These are phyloP conservation scores for Etheostoma nigrum DNA, from an alignment of 2,797 vertebrate genomes.

Conservation along the genomic window DNA sequence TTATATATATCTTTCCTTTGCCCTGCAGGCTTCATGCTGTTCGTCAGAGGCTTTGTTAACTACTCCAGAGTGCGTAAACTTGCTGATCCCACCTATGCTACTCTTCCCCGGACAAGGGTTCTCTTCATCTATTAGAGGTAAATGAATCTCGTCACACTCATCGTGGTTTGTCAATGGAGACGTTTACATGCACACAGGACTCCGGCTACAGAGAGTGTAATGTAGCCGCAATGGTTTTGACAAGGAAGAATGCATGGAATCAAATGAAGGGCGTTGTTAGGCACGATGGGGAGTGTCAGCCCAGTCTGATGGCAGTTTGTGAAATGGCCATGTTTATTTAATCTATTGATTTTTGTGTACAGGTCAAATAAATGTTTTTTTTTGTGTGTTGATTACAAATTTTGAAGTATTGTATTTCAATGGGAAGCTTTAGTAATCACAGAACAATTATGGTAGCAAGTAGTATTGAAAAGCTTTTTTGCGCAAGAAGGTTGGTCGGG, in stretches of 20 bases:
- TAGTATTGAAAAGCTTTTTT: too few relatives aligned
- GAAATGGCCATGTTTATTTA: too few relatives aligned
- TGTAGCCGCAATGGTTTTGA: background rate
- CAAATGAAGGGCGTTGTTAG: too few relatives aligned
- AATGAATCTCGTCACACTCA: slow-evolving; percentile 10
- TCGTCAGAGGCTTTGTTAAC: slow-evolving; percentile 98
- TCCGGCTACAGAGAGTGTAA: background rate
- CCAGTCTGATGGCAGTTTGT: too few relatives aligned
- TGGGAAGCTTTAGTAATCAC: too few relatives aligned
- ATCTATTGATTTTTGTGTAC: too few relatives aligned
- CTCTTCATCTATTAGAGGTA: slow-evolving; percentile 99
- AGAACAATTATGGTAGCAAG: too few relatives aligned
- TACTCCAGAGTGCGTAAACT: slow-evolving; percentile 98
- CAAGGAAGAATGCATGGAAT: background rate
- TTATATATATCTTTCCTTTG: slow-evolving; percentile 12
- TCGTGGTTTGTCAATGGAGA: background rate
- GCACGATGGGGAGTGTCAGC: too few relatives aligned
- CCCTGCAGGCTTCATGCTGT: slow-evolving; percentile 94
- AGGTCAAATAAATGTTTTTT: too few relatives aligned
- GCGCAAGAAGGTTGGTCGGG: too few relatives aligned
- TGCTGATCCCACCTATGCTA: slow-evolving; percentile 92
- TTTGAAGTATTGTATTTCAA: too few relatives aligned
- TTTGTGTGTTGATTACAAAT: too few relatives aligned
- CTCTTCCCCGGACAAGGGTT: slow-evolving; percentile 95
- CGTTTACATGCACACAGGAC: background rate